A percentile compares a stretch with the other conserved stretches of the same genome.
These are phyloP conservation scores for Cheilosia soror DNA, from an alignment of 2,888 invertebrate genomes.

Conservation along the genomic window DNA sequence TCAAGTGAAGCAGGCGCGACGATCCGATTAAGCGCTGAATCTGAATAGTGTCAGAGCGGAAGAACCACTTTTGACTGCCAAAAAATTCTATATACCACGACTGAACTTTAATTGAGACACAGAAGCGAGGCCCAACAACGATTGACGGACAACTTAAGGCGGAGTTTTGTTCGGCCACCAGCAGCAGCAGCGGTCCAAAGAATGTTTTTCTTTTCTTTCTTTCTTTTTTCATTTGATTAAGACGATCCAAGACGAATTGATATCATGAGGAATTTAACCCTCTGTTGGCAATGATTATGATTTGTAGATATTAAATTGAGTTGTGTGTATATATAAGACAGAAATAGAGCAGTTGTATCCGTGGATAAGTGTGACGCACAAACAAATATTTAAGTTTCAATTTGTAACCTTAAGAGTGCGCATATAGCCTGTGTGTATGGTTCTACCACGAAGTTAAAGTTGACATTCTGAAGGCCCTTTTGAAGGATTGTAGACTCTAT, in stretches of 20 bases:
- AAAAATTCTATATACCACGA: slow-evolving; percentile 60
- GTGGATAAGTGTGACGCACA: too few species aligned
- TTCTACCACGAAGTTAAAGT: too few species aligned
- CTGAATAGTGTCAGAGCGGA: slow-evolving; percentile 64
- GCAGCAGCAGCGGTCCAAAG: neutral
- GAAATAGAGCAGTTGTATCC: neutral
- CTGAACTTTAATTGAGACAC: slow-evolving; percentile 59
- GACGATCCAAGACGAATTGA: slow-evolving; percentile 46
- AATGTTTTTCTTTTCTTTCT: slow-evolving; percentile 12
- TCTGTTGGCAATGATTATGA: slow-evolving; percentile 67
- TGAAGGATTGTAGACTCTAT: too few species aligned
- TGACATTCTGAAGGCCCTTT: too few species aligned
- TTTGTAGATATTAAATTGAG: slow-evolving; percentile 64
- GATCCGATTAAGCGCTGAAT: slow-evolving; percentile 40
- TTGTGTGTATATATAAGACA: slow-evolving; percentile 29
- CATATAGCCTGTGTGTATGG: too few species aligned
- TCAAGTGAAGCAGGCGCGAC: slow-evolving; percentile 51
- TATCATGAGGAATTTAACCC: slow-evolving; percentile 67
- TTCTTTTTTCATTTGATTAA: slow-evolving; percentile 51
- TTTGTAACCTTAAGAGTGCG: too few species aligned
- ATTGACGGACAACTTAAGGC: slow-evolving; percentile 63
- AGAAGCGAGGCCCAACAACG: slow-evolving; percentile 27
- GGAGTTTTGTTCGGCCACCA: slow-evolving; percentile 27
- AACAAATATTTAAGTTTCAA: too few species aligned
- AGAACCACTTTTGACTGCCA: slow-evolving; percentile 69